Evolutionary conservation across 2,113 vertebrate species (phyloP), one percentile per base, ranked within the genome.

Genomic region (Solenodon paradoxus): DNA sequence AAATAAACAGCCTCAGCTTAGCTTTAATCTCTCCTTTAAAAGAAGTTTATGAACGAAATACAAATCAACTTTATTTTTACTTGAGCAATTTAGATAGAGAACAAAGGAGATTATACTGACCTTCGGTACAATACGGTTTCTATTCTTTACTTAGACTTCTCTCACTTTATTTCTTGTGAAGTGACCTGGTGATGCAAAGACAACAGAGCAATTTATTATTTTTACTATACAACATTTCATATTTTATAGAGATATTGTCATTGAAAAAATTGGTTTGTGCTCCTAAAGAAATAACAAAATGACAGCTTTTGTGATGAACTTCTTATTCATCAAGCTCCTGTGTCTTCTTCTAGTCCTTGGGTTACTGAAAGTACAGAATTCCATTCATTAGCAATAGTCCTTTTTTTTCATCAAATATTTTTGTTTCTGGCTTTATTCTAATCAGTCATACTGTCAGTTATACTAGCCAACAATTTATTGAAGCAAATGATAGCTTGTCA

Each of bases 121-220:
- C 83, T 92, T 92, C 94, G 94, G 30, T 97, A 96, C 71, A 79
- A 90, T 95, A 97, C 94, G 30, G n/a, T 88, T 95, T 77, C 72
- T 81, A 53, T 72, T 83, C 92, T 95, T 96, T 92, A 64, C 40
- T 96, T 96, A 71, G 59, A 16, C 68, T 92, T 78, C 63, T 72
- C 64, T 97, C 84, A 71, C 88, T 97, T 93, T 98, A 96, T 97
- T 98, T 96, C 97, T 80, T 96, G 68, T 59, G 96, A 85, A 55
- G 66, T 82, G 51, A 95, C 93, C 95, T 35, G 2, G 82, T 95
- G 81, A 91, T 98, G 97, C 97, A 98, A 98, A 97, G 90, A 95
- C 90, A 98, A 95, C 93, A 97, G 89, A 88, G 89, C 9, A 1
- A 92, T 98, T 97, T 98, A 98, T 98, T 98, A 97, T 96, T 97